A percentile compares a stretch with the other conserved stretches of the same genome.
phyloP scores from a whole-genome alignment of 1,140 invertebrate species.

The Drosophila parvula region DNA sequence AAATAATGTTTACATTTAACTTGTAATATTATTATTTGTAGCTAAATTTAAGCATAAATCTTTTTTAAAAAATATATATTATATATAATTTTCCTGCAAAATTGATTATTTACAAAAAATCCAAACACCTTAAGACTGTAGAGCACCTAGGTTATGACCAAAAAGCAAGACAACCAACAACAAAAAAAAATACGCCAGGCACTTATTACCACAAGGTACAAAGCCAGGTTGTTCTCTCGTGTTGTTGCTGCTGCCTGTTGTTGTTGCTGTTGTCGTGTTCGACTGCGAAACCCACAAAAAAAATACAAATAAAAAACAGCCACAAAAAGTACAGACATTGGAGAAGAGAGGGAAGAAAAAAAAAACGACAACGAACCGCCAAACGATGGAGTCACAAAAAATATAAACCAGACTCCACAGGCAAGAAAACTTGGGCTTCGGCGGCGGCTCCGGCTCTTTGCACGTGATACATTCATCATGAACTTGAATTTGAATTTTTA shows the following conservation, averaged over 20 bases:
- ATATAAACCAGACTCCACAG: constrained; percentile 34
- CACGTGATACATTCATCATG: constrained; percentile 84
- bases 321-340: constrained; percentile 54
- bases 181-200: constrained; percentile 39
- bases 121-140: constrained; percentile 22
- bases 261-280: constrained; percentile 42
- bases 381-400: constrained; percentile 48
- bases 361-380: constrained; percentile 48
- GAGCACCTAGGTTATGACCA: constrained; percentile 38
- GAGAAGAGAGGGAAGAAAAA: constrained; percentile 19
- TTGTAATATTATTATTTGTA: no score
- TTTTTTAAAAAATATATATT: no score
- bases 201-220: constrained; percentile 61
- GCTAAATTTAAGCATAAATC: no score
- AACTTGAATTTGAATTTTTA: constrained; percentile 84
- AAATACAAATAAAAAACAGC: constrained; percentile 15
- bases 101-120: not conserved
- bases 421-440: constrained; percentile 49
- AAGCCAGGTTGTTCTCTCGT: constrained; percentile 35
- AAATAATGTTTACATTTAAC: not conserved
- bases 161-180: constrained; percentile 14
- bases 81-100: no score
- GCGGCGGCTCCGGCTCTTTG: constrained; percentile 42
- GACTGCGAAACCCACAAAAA: constrained; percentile 29
- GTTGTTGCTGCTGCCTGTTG: constrained; percentile 12